Evolutionary conservation across 1,140 invertebrate species (phyloP), one percentile per base, ranked within the genome.

Genomic region (Ylistrum balloti): DNA sequence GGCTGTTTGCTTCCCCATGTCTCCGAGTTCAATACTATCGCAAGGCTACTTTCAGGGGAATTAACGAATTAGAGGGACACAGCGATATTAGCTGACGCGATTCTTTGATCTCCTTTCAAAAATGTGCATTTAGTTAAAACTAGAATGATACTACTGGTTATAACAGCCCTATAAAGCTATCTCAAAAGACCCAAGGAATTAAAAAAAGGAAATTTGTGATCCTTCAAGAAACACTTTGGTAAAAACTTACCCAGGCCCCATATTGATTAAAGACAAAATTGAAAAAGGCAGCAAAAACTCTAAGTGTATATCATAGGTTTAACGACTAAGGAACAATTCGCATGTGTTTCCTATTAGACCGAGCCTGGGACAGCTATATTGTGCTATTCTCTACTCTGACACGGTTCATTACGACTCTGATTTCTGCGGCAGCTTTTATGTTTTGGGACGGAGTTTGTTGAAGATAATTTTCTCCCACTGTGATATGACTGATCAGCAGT

Each of bases 241-340:
- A 87, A 87, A 90, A 90, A 90, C 38, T 86, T 85, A 88, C 89
- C 85, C 56, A 74, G 56, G 56, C 56, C 56, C 56, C 85, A 88
- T 92, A 92, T 92, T 92, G 91, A 92, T 92, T 92, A 89, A 92
- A 92, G 87, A 41, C 33, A 89, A 92, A 92, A 92, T 92, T 91
- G 91, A 90, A 92, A 88, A 74, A 33, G 89, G 88, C 89, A 89
- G 91, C 86, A 86, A 89, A 56, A 88, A 89, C 88, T 85, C 86
- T 41, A 86, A 33, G 85, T 41, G 35, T 88, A 85, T 90, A 88
- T 90, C 28, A 85, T 85, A 88, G 90, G 90, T 90, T 92, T 90
- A 92, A 90, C 89, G 90, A 85, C 86, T 88, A 86, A 41, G 86
- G 56, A 90, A 74, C 20, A 56, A 34, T 89, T 48, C 41, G 45